Evolutionary conservation across 2,113 vertebrate genomes (phyloP), one percentile per base, ranked within the genome.

Genomic region (Mormyrus lacerda): DNA sequence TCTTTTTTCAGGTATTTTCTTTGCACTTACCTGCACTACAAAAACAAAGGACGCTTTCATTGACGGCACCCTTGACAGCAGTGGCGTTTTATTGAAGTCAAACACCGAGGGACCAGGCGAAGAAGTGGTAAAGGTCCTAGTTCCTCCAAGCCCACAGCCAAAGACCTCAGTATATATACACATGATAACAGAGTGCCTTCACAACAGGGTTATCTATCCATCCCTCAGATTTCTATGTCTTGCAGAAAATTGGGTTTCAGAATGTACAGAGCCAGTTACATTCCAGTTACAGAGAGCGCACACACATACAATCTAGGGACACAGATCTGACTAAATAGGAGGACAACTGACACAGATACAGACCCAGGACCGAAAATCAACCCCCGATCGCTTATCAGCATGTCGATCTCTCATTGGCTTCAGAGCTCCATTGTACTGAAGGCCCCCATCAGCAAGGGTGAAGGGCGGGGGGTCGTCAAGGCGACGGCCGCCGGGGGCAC

Each of bases 51-150:
- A 90, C 27, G 0, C 86, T 3, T 55, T 93, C 73, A 1, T 96
- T 65, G 96, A 96, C 2, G 96, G 97, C 17, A 15, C 0, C 0
- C 89, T 11, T 87, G 95, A 96, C 90, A 95, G 95, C 8, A 96
- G 96, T 21, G 97, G 97, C 92, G 96, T 96, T 87, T 94, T 99
- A 92, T 96, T 98, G 0, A 95, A 96, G 91, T 98, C 97, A 87
- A 98, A 99, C 92, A 98, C 96, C 0, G 98, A 98, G 93, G 96
- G 96, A 90, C 97, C 96, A 1, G 98, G 97, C 90, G 97, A 98
- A 87, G 96, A 97, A 96, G 97, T 98, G 96, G 96, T 97, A 93
- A 53, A 94, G 90, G 90, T 4, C 31, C 45, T 31, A 50, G 42
- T 42, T 15, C 45, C 89, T 83, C 13, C 24, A 7, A 44, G n/a